These are phyloP conservation scores for Myxocyprinus asiaticus DNA, from an alignment of 2,113 vertebrate species.

Conservation along the genomic window DNA sequence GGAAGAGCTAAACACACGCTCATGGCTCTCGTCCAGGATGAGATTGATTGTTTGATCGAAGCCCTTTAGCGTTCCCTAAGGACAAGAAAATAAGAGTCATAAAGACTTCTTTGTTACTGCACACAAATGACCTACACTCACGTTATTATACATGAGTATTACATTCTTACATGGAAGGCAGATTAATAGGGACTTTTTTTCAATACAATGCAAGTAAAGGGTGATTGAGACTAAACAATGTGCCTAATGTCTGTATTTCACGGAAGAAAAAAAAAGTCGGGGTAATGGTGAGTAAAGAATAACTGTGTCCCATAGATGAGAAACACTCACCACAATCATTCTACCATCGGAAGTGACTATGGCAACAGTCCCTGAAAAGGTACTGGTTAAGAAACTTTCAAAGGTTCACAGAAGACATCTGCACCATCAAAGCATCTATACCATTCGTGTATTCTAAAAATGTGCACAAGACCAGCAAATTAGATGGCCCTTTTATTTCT, in stretches of 20 bases:
- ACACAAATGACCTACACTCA: neutral
- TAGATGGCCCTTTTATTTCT: too few relatives aligned
- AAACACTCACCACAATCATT: constrained; percentile 93
- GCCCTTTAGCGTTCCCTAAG: constrained; percentile 93
- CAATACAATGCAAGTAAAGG: too few relatives aligned
- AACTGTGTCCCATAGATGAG: neutral
- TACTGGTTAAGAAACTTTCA: constrained; percentile 72
- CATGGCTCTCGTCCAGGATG: constrained; percentile 98
- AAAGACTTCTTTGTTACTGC: neutral
- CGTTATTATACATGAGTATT: too few relatives aligned
- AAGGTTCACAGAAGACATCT: neutral
- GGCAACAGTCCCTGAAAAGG: constrained; percentile 86
- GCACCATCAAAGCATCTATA: neutral
- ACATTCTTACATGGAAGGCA: too few relatives aligned
- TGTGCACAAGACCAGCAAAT: too few relatives aligned
- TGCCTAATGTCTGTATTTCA: too few relatives aligned
- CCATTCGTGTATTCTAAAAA: too few relatives aligned
- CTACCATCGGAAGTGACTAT: constrained; percentile 95
- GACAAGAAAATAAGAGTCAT: constrained; percentile 16
- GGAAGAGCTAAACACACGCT: constrained; percentile 97
- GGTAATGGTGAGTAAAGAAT: too few relatives aligned
- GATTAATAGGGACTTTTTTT: too few relatives aligned
- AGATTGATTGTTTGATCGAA: constrained; percentile 99
- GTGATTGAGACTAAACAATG: too few relatives aligned
- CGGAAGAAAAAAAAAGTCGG: too few relatives aligned